Evolutionary conservation across 2,888 invertebrate species (phyloP).

Genomic region (Micoletzkya japonica): DNA sequence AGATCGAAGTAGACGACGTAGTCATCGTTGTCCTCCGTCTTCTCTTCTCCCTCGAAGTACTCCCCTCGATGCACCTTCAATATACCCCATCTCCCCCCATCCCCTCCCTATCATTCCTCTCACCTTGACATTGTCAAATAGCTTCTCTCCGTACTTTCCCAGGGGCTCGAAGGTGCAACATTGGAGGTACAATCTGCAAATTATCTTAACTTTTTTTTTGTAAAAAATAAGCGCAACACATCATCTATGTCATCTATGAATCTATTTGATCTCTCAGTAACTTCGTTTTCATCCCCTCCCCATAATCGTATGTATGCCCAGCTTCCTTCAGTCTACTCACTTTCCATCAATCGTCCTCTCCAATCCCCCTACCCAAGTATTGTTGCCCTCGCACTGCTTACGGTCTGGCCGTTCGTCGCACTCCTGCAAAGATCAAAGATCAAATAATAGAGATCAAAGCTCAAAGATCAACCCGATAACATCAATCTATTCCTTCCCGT

Average conservation of each 20-base stretch:
- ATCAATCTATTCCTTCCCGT: too few species aligned
- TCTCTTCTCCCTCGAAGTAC: constrained; percentile 52
- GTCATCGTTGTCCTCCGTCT: constrained; percentile 41
- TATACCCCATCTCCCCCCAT: neutral
- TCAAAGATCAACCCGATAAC: too few species aligned
- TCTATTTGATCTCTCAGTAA: too few species aligned
- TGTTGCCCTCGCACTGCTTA: constrained; percentile 36
- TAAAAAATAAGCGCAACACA: neutral
- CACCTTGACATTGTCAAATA: constrained; percentile 47
- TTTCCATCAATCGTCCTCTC: constrained; percentile 51
- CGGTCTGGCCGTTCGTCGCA: constrained; percentile 47
- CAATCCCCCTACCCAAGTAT: constrained; percentile 47
- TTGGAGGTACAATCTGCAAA: constrained; percentile 48
- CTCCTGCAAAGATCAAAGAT: too few species aligned
- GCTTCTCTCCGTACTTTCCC: constrained; percentile 42
- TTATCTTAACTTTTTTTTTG: neutral
- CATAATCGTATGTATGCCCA: too few species aligned
- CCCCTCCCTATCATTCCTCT: neutral
- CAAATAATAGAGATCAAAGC: too few species aligned
- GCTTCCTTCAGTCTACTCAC: too few species aligned
- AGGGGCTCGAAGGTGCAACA: constrained; percentile 60
- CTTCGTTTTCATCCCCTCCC: too few species aligned
- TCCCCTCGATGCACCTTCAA: constrained; percentile 17
- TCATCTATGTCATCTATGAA: too few species aligned
- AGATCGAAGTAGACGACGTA: constrained; percentile 45